Percentiles rank a stretch among this genome's conserved stretches.
phyloP scores from a whole-genome alignment of 2,113 vertebrate genomes.

The Cryptotis parvus region DNA sequence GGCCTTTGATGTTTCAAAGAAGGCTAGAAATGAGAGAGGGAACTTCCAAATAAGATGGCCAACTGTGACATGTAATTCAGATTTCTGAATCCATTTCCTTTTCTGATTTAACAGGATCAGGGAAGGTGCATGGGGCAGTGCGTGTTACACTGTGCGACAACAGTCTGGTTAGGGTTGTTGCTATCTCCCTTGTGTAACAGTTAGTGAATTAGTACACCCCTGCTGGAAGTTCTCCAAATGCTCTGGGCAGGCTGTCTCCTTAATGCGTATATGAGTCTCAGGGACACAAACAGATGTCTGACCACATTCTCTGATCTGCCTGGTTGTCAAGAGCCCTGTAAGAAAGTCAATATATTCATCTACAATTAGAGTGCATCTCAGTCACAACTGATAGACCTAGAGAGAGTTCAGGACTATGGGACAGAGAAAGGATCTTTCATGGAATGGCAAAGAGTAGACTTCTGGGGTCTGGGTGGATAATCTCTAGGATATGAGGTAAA shows the following conservation, averaged over 20 bases:
- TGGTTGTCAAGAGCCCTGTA: slow-evolving; percentile 52
- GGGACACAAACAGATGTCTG: slow-evolving; percentile 58
- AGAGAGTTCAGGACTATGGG: background rate
- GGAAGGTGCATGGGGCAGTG: background rate
- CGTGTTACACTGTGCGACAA: background rate
- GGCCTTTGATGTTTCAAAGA: background rate
- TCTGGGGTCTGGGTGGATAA: background rate
- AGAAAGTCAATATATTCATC: slow-evolving; percentile 40
- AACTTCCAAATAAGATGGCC: background rate
- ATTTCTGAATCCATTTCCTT: slow-evolving; percentile 23
- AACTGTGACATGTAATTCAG: slow-evolving; percentile 20
- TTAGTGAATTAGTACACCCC: slow-evolving; percentile 36
- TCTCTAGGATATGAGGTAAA: background rate
- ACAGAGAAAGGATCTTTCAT: background rate
- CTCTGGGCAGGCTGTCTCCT: slow-evolving; percentile 41
- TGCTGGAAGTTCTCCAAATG: slow-evolving; percentile 39
- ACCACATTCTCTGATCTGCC: slow-evolving; percentile 40
- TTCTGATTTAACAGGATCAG: background rate
- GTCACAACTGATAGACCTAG: background rate
- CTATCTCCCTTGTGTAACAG: background rate
- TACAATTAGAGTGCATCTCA: slow-evolving; percentile 37
- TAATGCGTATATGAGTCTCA: background rate
- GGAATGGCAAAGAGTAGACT: background rate
- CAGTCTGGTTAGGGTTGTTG: background rate
- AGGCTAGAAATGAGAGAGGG: background rate